Percentiles rank a stretch among this genome's conserved stretches.
Evolutionary conservation across 2,888 invertebrate genomes (phyloP).

Genomic region (Carcina quercana): DNA sequence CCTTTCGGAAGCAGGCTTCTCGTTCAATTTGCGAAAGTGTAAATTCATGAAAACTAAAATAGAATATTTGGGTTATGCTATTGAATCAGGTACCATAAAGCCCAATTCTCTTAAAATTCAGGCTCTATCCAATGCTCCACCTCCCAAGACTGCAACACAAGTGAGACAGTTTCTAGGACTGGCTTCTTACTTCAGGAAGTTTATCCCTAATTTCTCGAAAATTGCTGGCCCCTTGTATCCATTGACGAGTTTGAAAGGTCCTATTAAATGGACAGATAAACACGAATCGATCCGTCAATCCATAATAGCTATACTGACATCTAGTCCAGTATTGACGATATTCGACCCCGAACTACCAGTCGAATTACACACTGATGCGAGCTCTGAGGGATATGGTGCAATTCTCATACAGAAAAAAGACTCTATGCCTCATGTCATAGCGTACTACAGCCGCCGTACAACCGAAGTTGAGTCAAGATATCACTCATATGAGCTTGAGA

Average conservation of each 20-base stretch:
- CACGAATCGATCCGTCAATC: neutral
- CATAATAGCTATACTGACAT: neutral
- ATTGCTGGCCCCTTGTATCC: conserved; percentile 3
- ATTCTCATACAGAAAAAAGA: conserved; percentile 3
- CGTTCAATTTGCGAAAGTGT: conserved; percentile 12
- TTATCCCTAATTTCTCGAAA: conserved; percentile 6
- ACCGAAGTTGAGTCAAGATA: conserved; percentile 5
- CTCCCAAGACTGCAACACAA: conserved; percentile 16
- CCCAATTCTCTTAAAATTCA: conserved; percentile 13
- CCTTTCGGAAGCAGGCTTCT: neutral
- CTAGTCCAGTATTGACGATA: neutral
- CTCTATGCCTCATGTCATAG: neutral
- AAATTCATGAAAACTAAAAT: conserved; percentile 8
- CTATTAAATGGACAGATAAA: conserved; percentile 1
- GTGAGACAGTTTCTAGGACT: conserved; percentile 14
- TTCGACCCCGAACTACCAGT: conserved; percentile 1
- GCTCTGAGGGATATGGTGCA: conserved; percentile 1
- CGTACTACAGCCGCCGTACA: conserved; percentile 5
- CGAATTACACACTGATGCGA: conserved; percentile 2
- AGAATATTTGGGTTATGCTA: neutral
- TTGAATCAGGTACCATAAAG: neutral
- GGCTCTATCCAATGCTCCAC: conserved; percentile 15
- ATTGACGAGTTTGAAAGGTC: conserved; percentile 1
- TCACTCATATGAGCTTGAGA: conserved; percentile 13
- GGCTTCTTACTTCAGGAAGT: conserved; percentile 15